Base-by-base conservation (phyloP, 2,113 vertebrate genomes). In the Sphyrna mokarran region DNA sequence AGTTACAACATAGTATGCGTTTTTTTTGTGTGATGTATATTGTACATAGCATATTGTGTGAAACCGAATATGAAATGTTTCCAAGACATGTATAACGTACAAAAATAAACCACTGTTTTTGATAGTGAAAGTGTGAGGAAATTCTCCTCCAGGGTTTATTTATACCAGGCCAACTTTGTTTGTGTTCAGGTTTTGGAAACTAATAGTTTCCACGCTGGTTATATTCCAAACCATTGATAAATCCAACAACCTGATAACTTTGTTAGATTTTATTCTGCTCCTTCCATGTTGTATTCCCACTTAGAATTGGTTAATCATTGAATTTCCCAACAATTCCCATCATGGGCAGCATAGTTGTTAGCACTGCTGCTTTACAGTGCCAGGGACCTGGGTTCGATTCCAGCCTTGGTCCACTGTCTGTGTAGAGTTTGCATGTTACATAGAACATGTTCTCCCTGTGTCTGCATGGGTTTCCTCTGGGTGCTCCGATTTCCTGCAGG, bases 11-110 rank as follows among this genome's bases (percentile, higher is more conserved):
- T 70, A 29, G 37, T 95, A 72, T 76, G 76, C 68, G 14, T 54
- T 54, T 54, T 72, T 26, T 72, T 14, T 54, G 69, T 54, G 43
- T 95, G 94, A 95, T 33, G 94, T 95, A 54, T 95, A 95, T 95
- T 95, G 94, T 95, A 95, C 94, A 95, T 95, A 95, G 94, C 94
- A 72, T 95, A 95, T 76, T 94, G 37, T 95, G 94, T 40, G 68
- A 16, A 33, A 95, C 68, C 3, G 61, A 63, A 66, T 93, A 66
- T 37, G 89, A 63, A 63, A 66, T 22, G 8, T 93, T 66, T 93
- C 89, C 61, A 37, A 93, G 33, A n/a, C 89, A 93, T 93, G 89
- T 93, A 93, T 93, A 93, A 93, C 89, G 11, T 87, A 93, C 61
- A 33, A 29, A 90, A 93, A 93, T 93, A 93, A 93, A 93, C 37